phyloP scores from a whole-genome alignment of 1,140 invertebrate genomes.

The Latrodectus geometricus region DNA sequence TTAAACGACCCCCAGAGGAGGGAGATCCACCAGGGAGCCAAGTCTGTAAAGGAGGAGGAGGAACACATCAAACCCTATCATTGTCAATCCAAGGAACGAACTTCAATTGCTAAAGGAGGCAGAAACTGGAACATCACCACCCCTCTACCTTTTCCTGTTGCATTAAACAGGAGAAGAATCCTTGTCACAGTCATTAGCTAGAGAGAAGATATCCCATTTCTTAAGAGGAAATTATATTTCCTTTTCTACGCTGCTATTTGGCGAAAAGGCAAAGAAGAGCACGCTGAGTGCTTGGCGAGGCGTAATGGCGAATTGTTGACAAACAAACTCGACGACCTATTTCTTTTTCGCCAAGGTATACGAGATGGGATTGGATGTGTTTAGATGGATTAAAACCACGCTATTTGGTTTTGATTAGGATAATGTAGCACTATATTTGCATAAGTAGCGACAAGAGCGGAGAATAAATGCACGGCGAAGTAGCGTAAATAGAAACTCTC shows the following conservation, averaged over 20 bases:
- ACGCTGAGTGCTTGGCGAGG: constrained; percentile 1
- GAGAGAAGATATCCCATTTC: too few relatives aligned
- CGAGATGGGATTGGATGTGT: background rate
- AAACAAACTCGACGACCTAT: background rate
- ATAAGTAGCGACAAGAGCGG: background rate
- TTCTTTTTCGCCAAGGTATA: too few relatives aligned
- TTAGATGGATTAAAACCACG: background rate
- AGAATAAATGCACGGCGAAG: too few relatives aligned
- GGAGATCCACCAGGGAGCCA: background rate
- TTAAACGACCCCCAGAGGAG: background rate
- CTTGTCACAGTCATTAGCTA: constrained; percentile 7
- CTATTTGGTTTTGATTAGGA: constrained; percentile 13
- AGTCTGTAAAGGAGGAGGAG: background rate
- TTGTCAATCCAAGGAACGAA: background rate
- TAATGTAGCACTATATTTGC: background rate
- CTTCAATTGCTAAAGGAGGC: constrained; percentile 19
- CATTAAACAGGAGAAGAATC: constrained; percentile 16
- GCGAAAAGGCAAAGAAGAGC: background rate
- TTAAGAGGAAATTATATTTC: too few relatives aligned
- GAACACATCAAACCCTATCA: background rate
- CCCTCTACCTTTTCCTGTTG: constrained; percentile 21
- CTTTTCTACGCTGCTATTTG: too few relatives aligned
- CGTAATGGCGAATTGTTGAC: constrained; percentile 33
- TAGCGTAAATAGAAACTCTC: background rate
- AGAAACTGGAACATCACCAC: constrained; percentile 12